A percentile compares a stretch with the other conserved stretches of the same genome.
Conservation (phyloP, 2,888 invertebrate species). For the Drosophila acutilabella region DNA sequence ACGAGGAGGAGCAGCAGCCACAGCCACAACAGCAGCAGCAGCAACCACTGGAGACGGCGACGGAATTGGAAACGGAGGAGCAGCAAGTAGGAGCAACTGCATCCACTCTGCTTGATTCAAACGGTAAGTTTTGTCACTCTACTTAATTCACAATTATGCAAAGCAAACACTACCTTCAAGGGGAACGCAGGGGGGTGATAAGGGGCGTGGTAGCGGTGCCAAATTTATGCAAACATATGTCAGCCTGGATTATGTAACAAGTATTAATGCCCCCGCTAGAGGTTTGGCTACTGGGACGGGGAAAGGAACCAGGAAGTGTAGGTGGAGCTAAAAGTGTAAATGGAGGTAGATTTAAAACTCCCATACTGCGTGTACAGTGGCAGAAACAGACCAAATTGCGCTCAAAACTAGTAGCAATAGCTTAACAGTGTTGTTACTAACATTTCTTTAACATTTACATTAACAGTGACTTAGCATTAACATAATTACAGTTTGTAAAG, state of each 20-base stretch:
- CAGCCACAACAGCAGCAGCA: slow-evolving; percentile 45
- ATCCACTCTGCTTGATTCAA: slow-evolving; percentile 41
- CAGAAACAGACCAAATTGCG: background rate
- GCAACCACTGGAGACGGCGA: slow-evolving; percentile 19
- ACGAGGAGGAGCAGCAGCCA: slow-evolving; percentile 71
- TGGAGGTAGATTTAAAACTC: background rate
- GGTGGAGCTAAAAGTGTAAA: too few relatives aligned
- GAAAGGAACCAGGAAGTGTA: slow-evolving; percentile 3
- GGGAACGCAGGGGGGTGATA: slow-evolving; percentile 1
- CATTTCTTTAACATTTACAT: background rate
- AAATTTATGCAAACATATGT: slow-evolving; percentile 80
- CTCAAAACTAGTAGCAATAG: background rate
- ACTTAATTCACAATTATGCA: slow-evolving; percentile 74
- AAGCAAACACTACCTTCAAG: background rate
- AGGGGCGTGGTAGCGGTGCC: slow-evolving; percentile 17
- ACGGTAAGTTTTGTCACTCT: slow-evolving; percentile 71
- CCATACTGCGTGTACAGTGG: slow-evolving; percentile 11
- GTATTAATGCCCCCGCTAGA: slow-evolving; percentile 43
- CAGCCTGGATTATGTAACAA: slow-evolving; percentile 71
- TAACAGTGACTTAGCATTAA: slow-evolving; percentile 8
- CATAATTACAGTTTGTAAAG: too few relatives aligned
- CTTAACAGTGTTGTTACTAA: slow-evolving; percentile 1
- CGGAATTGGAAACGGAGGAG: slow-evolving; percentile 25
- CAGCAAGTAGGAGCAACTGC: slow-evolving; percentile 10
- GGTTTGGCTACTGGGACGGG: slow-evolving; percentile 10